Conservation (phyloP, 23 tunicate species). For the Corella eumyota region DNA sequence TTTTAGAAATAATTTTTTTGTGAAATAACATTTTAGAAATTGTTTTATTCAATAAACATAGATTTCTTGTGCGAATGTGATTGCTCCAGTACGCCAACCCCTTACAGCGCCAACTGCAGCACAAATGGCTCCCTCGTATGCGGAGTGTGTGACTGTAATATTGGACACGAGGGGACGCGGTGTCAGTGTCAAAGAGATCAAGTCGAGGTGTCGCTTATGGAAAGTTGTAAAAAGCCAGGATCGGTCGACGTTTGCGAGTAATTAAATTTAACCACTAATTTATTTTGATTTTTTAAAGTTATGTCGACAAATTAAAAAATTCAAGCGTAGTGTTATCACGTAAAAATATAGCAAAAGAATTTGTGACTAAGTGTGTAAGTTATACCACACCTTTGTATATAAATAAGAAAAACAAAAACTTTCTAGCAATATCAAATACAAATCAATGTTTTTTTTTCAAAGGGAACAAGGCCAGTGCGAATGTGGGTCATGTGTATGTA, state of each 20-base stretch:
- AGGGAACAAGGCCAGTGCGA: constrained; percentile 57
- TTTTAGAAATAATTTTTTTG: too few relatives aligned
- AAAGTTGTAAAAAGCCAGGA: constrained; percentile 25
- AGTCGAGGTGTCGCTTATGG: constrained; percentile 29
- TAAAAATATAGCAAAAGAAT: too few relatives aligned
- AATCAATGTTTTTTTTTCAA: too few relatives aligned
- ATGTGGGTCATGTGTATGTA: constrained; percentile 57
- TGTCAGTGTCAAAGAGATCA: constrained; percentile 49
- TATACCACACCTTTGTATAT: too few relatives aligned
- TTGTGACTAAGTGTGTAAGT: too few relatives aligned
- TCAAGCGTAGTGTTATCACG: too few relatives aligned
- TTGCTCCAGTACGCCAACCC: constrained; percentile 11
- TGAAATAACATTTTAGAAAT: too few relatives aligned
- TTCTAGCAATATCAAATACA: neutral
- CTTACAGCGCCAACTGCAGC: constrained; percentile 27
- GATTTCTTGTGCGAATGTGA: constrained; percentile 59
- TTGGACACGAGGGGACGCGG: constrained; percentile 48
- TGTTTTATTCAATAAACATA: too few relatives aligned
- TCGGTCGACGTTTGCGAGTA: constrained; percentile 72
- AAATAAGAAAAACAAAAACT: neutral
- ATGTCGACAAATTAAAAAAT: too few relatives aligned
- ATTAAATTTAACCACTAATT: too few relatives aligned
- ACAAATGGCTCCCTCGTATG: constrained; percentile 54
- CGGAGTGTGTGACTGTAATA: constrained; percentile 52
- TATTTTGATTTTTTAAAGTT: too few relatives aligned